Conservation (phyloP, 2,888 invertebrate genomes). For the Macroteleia sp. region DNA sequence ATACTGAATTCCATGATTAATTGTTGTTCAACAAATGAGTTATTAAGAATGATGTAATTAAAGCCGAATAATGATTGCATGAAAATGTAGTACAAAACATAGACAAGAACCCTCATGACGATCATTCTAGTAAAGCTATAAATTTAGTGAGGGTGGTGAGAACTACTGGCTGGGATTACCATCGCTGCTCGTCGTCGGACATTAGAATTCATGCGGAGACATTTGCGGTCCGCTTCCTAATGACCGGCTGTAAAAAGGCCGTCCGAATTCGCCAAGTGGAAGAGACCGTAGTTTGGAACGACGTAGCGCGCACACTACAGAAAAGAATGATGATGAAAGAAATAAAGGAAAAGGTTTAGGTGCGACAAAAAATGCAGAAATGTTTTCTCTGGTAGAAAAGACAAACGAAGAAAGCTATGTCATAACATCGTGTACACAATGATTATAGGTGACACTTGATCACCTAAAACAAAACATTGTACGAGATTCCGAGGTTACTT, state of each 20-base stretch:
- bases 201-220: slow-evolving; percentile 84
- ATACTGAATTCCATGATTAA: too few relatives aligned
- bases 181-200: slow-evolving; percentile 70
- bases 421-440: too few relatives aligned
- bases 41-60: too few relatives aligned
- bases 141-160: slow-evolving; percentile 58
- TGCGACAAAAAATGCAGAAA: slow-evolving; percentile 33
- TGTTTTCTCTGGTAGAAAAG: slow-evolving; percentile 14
- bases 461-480: too few relatives aligned
- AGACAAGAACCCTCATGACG: slow-evolving; percentile 67
- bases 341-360: slow-evolving; percentile 52
- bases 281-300: slow-evolving; percentile 62
- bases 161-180: slow-evolving; percentile 78
- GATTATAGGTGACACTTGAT: too few relatives aligned
- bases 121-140: slow-evolving; percentile 47
- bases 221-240: slow-evolving; percentile 83
- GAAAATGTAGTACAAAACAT: slow-evolving; percentile 77
- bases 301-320: slow-evolving; percentile 23
- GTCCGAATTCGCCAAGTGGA: slow-evolving; percentile 72
- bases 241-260: slow-evolving; percentile 81
- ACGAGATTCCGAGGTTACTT: too few relatives aligned
- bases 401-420: slow-evolving; percentile 7
- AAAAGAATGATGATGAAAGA: slow-evolving; percentile 61
- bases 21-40: too few relatives aligned
- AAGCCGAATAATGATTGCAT: slow-evolving; percentile 74